These are phyloP conservation scores for Antheraea pernyi DNA, from an alignment of 1,140 invertebrate genomes.

Conservation along the genomic window DNA sequence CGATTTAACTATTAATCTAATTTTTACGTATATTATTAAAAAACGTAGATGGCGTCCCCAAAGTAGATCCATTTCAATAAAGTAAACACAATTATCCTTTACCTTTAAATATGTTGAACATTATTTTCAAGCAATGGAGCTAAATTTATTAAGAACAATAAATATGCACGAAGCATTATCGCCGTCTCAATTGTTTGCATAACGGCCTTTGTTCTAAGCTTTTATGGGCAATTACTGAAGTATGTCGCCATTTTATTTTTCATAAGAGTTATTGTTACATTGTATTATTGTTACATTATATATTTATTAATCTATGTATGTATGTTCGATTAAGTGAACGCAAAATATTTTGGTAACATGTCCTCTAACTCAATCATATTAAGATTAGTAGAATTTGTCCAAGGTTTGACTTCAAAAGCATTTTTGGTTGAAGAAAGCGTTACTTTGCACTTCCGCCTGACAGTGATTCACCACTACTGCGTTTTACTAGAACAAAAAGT, in stretches of 20 bases:
- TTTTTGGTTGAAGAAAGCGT: no score
- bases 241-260: neutral
- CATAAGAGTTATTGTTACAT: neutral
- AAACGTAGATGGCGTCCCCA: no score
- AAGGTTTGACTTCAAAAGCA: no score
- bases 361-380: no score
- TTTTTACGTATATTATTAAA: no score
- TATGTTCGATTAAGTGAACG: no score
- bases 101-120: neutral
- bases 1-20: no score
- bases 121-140: neutral
- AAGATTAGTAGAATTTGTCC: no score
- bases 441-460: no score
- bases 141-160: neutral
- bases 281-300: neutral
- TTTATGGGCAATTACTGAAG: neutral
- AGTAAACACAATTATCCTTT: neutral
- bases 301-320: neutral
- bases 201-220: conserved; percentile 3
- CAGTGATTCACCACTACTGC: no score
- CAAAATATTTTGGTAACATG: no score
- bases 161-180: conserved; percentile 4
- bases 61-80: neutral
- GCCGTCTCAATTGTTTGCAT: conserved; percentile 2
- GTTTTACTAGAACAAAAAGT: no score